Percentiles rank a stretch among this genome's conserved stretches.
Conservation (phyloP, 2,113 vertebrate species). For the Psephotus haematonotus region DNA sequence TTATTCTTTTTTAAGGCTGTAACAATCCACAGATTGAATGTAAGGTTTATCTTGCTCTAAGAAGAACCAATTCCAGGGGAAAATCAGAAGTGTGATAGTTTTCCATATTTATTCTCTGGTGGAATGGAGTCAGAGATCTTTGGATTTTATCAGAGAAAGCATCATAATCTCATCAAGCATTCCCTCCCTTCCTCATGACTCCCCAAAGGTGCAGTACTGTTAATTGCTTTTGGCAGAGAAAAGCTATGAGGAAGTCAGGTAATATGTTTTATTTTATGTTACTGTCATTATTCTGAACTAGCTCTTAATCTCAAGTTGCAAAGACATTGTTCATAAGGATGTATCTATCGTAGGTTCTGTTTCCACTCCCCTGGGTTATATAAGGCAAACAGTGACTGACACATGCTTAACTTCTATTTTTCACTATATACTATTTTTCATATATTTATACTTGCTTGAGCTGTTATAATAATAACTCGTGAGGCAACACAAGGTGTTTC, state of each 20-base stretch:
- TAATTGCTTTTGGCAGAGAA: conserved; percentile 58
- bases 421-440: neutral
- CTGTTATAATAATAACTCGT: accelerated
- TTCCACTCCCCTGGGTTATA: neutral
- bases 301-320: conserved; percentile 12
- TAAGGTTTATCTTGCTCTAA: neutral
- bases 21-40: neutral
- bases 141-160: neutral
- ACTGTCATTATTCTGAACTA: conserved; percentile 20
- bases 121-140: neutral
- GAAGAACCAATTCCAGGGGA: neutral
- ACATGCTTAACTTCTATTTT: neutral
- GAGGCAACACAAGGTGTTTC: neutral
- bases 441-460: neutral
- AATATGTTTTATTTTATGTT: conserved; percentile 25
- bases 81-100: neutral
- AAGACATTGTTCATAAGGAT: neutral
- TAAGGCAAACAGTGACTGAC: neutral
- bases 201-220: conserved; percentile 3
- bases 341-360: neutral
- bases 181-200: conserved; percentile 44
- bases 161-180: conserved; percentile 5
- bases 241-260: conserved; percentile 41
- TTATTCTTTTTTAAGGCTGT: neutral
- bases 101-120: neutral